phyloP scores from a whole-genome alignment of 2,888 invertebrate genomes.

The Branchellion lobata region DNA sequence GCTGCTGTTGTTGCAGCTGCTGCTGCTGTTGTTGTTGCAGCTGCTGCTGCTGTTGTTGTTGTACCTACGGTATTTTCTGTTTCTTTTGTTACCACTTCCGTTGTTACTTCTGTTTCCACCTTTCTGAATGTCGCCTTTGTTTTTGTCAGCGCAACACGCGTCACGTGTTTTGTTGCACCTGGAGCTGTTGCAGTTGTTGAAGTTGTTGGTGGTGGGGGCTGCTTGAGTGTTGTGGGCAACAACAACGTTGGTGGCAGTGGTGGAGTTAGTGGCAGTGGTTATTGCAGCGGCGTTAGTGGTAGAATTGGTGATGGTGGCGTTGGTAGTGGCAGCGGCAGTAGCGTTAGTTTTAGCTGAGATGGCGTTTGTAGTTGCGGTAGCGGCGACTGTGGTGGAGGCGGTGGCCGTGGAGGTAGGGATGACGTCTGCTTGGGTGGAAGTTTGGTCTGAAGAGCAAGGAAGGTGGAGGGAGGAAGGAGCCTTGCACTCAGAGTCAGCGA shows the following conservation, averaged over 20 bases:
- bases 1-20: background rate
- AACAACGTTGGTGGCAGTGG: background rate
- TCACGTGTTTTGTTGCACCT: background rate
- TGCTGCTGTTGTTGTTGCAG: too few species aligned
- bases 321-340: too few species aligned
- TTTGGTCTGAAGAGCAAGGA: too few species aligned
- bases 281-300: too few species aligned
- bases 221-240: background rate
- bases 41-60: too few species aligned
- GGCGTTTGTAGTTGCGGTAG: too few species aligned
- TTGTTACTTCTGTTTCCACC: background rate
- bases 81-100: background rate
- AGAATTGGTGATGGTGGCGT: too few species aligned
- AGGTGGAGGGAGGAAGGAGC: background rate
- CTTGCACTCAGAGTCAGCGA: background rate
- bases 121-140: background rate
- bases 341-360: too few species aligned
- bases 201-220: background rate
- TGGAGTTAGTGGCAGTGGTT: too few species aligned
- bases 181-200: background rate
- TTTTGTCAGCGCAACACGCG: background rate
- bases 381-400: too few species aligned
- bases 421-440: too few species aligned
- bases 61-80: background rate
- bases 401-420: too few species aligned